Conservation (phyloP, 2,113 vertebrate genomes). For the Anolis carolinensis region DNA sequence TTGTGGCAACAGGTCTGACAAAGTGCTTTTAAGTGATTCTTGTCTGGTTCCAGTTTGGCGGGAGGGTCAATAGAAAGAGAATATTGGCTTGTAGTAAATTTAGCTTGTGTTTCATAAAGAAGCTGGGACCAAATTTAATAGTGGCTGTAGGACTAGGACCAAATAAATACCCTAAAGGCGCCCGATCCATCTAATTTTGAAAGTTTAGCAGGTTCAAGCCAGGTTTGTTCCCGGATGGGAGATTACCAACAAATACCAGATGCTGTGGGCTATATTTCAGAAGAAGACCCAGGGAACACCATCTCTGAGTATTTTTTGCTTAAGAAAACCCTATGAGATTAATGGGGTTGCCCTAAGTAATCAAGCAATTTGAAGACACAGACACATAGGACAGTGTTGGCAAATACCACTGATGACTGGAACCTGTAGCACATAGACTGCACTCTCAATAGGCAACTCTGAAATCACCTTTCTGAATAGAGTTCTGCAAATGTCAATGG, state of each 20-base stretch:
- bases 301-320: no score
- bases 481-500: not conserved
- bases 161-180: no score
- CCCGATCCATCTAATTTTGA: no score
- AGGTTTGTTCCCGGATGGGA: no score
- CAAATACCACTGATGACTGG: not conserved
- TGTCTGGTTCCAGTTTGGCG: not conserved
- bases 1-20: slow-evolving; percentile 50
- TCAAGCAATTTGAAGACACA: no score
- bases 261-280: no score
- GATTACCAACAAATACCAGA: no score
- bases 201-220: no score
- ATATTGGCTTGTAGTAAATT: slow-evolving; percentile 3
- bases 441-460: not conserved
- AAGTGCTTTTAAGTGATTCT: slow-evolving; percentile 33
- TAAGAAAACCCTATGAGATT: no score
- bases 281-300: no score
- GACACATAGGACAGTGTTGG: not conserved
- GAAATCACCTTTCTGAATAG: not conserved
- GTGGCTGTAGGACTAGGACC: not conserved
- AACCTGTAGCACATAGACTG: not conserved
- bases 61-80: not conserved
- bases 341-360: no score
- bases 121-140: slow-evolving; percentile 3
- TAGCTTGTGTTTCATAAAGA: not conserved